phyloP scores from a whole-genome alignment of 2,888 invertebrate genomes.

The Chrysolina haemoptera region DNA sequence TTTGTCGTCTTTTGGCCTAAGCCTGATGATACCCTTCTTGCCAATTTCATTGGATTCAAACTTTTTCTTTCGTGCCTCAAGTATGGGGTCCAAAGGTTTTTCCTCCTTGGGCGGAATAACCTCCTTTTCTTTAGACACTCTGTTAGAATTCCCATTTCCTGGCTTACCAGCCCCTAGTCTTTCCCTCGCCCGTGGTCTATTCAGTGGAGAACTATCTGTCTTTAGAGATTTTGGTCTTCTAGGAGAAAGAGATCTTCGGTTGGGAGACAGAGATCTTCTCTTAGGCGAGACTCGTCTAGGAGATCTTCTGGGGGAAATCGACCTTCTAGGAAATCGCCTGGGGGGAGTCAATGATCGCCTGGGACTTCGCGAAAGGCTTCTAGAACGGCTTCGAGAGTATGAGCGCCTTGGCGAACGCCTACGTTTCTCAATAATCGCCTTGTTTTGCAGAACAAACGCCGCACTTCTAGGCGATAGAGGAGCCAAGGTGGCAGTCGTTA shows the following conservation, averaged over 20 bases:
- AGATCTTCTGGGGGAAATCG: slow-evolving; percentile 55
- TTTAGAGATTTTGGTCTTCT: slow-evolving; percentile 38
- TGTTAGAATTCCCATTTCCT: slow-evolving; percentile 38
- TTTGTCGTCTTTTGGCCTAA: slow-evolving; percentile 61
- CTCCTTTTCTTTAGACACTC: slow-evolving; percentile 45
- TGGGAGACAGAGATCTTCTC: slow-evolving; percentile 49
- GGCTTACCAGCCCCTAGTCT: slow-evolving; percentile 56
- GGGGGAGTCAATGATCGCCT: slow-evolving; percentile 50
- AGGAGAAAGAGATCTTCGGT: slow-evolving; percentile 57
- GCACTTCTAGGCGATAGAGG: slow-evolving; percentile 69
- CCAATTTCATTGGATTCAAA: slow-evolving; percentile 72
- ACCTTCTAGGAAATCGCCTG: slow-evolving; percentile 56
- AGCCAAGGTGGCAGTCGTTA: slow-evolving; percentile 60
- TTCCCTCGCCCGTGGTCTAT: slow-evolving; percentile 53
- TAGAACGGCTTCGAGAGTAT: slow-evolving; percentile 67
- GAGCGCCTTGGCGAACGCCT: slow-evolving; percentile 67
- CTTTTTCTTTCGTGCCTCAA: slow-evolving; percentile 72
- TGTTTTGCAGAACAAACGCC: slow-evolving; percentile 68
- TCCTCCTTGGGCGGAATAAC: slow-evolving; percentile 39
- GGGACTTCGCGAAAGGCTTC: slow-evolving; percentile 53
- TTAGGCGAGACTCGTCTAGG: slow-evolving; percentile 54
- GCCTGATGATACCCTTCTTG: slow-evolving; percentile 70
- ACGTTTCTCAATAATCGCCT: slow-evolving; percentile 67
- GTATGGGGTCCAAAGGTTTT: slow-evolving; percentile 66
- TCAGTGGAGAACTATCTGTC: slow-evolving; percentile 13